Base-by-base conservation (phyloP, 2,797 vertebrate species). In the Vultur gryphus region DNA sequence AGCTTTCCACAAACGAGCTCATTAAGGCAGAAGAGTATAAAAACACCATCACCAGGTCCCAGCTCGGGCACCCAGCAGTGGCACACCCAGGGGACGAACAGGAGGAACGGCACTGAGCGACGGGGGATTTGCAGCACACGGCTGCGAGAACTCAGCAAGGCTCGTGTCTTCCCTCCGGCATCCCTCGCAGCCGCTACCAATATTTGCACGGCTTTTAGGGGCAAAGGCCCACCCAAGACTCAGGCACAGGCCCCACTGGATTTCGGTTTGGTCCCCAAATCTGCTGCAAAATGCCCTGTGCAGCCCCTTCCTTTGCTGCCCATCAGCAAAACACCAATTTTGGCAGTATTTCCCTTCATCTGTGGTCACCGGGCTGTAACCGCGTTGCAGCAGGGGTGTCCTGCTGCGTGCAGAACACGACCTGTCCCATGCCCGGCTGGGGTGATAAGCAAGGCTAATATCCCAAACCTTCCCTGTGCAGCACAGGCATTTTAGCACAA, bases 381-480 rank as follows among this genome's bases (percentile, higher is more conserved):
- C 5, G 3, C 2, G 21, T 4, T 2, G 16, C 52, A 57, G 67
- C 59, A 11, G 64, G 44, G 20, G 10, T 15, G 57, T 66, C 51
- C 64, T 9, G 37, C 35, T 44, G 39, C 4, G 41, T 16, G 49
- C 84, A 46, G 49, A 81, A 76, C 65, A 15, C 1, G 6, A 55
- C 46, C 57, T 15, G 46, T n/a, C 76, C 61, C 31, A 1, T 2
- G 3, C 41, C 35, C 0, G 0, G 71, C 23, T 4, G 7, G 33
- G n/a, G 26, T 1, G 9, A 41, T 7, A 49, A 51, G 73, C 4
- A 4, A 28, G 16, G 31, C 9, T 18, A 6, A 21, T 4, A 2
- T 43, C 66, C 81, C 84, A 75, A 44, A 73, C 58, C 81, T 39
- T 31, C 87, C 77, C 54, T 6, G 1, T 7, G 4, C 41, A n/a